These are phyloP conservation scores for Crambe crambe DNA, from an alignment of 37 sponge, comb jelly and placozoan genomes.

Conservation along the genomic window DNA sequence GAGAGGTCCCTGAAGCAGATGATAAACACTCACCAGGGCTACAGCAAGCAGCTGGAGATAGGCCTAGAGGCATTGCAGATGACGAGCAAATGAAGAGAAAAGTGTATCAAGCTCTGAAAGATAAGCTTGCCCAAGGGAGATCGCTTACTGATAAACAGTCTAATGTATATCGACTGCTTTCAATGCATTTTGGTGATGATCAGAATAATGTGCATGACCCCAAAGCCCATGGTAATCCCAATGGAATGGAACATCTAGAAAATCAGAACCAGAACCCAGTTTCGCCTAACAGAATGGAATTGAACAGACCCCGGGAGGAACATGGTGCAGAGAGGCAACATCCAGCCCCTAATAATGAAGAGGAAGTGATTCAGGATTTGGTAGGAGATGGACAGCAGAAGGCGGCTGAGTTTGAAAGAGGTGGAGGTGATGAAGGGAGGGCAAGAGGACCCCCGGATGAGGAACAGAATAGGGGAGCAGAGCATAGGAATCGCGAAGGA, in stretches of 20 bases:
- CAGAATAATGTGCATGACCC: background rate
- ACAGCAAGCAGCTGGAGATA: no score
- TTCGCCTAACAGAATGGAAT: background rate
- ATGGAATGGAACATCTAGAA: background rate
- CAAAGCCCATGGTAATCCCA: background rate
- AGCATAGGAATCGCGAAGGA: background rate
- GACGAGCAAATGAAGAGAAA: background rate
- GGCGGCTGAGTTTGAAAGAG: background rate
- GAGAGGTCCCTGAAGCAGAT: no score
- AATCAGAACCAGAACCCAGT: background rate
- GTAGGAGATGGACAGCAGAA: constrained; percentile 8
- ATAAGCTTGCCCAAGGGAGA: background rate
- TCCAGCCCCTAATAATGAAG: background rate
- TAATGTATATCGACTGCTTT: background rate
- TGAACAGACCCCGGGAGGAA: background rate
- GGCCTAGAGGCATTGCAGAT: no score
- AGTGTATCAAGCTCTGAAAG: background rate
- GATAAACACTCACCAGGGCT: no score
- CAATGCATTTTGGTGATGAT: background rate
- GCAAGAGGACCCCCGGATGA: background rate
- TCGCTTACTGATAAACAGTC: background rate
- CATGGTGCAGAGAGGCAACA: background rate
- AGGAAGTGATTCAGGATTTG: constrained; percentile 9
- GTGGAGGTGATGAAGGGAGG: background rate
- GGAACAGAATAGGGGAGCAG: background rate